Evolutionary conservation across 2,797 vertebrate genomes (phyloP).

Genomic region (Smutsia gigantea): DNA sequence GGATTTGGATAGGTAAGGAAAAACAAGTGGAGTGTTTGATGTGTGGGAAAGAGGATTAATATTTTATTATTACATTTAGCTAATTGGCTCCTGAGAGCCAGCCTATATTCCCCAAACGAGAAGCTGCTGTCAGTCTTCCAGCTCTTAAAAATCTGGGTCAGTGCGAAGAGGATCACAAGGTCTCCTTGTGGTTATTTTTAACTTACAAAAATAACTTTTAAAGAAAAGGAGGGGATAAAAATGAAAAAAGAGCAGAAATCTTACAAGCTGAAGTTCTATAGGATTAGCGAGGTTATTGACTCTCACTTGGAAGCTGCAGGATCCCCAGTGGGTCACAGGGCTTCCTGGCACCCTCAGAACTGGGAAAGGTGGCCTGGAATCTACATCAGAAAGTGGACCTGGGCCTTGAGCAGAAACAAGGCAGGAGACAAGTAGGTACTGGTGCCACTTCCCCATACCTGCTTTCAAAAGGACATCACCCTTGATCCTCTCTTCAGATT

Average conservation of each 20-base stretch:
- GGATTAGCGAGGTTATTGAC: neutral
- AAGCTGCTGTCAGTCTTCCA: constrained; percentile 48
- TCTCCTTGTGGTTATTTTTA: constrained; percentile 74
- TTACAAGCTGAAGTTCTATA: constrained; percentile 16
- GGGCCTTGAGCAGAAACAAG: neutral
- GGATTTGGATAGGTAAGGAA: neutral
- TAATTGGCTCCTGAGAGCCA: constrained; percentile 54
- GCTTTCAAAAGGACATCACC: neutral
- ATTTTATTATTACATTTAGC: constrained; percentile 71
- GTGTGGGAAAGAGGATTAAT: constrained; percentile 57
- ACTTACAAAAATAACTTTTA: constrained; percentile 58
- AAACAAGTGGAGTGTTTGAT: neutral
- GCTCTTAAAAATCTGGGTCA: constrained; percentile 77
- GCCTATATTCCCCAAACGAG: constrained; percentile 50
- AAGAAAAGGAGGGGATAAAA: constrained; percentile 57
- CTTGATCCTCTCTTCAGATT: neutral
- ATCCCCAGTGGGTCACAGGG: neutral
- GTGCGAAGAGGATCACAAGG: constrained; percentile 65
- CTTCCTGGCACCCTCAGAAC: neutral
- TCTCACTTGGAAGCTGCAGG: neutral
- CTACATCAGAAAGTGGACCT: neutral
- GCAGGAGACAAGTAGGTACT: neutral
- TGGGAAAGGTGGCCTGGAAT: neutral
- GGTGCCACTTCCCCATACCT: accelerated
- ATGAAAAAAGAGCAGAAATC: constrained; percentile 24